Evolutionary conservation across 2,113 vertebrate genomes (phyloP).

Genomic region (Dendropsophus ebraccatus): DNA sequence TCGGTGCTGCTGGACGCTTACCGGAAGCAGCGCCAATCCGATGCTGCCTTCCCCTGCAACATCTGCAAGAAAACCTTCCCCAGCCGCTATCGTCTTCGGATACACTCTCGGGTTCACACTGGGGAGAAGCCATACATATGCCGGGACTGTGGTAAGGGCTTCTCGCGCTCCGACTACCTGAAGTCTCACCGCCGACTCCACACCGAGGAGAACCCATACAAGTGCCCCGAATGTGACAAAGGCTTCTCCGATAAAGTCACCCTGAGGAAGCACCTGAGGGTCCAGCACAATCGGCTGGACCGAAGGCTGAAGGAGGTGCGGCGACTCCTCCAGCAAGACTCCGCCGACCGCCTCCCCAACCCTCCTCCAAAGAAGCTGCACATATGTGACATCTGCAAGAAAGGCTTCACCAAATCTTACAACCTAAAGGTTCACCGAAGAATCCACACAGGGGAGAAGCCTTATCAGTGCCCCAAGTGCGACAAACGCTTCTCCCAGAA

Average conservation of each 20-base stretch:
- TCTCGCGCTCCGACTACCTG: constrained; percentile 28
- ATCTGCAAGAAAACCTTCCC: constrained; percentile 41
- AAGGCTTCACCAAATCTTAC: rapidly evolving
- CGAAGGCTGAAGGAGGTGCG: not conserved
- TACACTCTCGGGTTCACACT: constrained; percentile 18
- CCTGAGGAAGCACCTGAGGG: constrained; percentile 25
- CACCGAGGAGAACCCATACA: constrained; percentile 37
- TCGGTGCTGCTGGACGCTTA: not conserved
- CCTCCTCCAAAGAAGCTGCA: rapidly evolving
- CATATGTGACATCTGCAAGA: not conserved
- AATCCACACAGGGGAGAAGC: constrained; percentile 10
- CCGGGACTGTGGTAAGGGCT: constrained; percentile 51
- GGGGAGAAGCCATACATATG: constrained; percentile 28
- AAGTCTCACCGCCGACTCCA: constrained; percentile 29
- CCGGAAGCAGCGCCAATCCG: not conserved
- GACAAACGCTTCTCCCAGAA: constrained; percentile 9
- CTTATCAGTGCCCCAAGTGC: constrained; percentile 14
- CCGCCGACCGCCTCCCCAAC: rapidly evolving
- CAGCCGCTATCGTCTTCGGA: not conserved
- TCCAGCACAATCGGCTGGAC: not conserved
- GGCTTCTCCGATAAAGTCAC: not conserved
- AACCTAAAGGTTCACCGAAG: constrained; percentile 34
- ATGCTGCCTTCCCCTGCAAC: not conserved
- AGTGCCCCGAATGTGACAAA: constrained; percentile 29
- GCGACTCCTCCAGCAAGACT: not conserved